These are phyloP conservation scores for Pipistrellus pipistrellus DNA, from an alignment of 2,797 vertebrate species.

Conservation along the genomic window DNA sequence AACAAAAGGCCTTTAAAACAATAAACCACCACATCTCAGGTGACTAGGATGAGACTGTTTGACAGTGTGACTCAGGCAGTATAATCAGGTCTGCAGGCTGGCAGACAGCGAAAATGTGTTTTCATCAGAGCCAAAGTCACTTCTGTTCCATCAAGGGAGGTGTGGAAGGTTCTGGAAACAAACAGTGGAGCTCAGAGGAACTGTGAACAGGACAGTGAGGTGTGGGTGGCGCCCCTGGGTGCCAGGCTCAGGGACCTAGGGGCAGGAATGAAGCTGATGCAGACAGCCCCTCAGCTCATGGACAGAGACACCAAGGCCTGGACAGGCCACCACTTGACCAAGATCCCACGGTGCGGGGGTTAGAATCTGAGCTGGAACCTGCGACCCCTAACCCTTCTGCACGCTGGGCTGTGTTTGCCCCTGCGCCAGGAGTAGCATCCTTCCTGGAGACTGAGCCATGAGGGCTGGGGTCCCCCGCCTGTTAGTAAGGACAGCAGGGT, in stretches of 20 bases:
- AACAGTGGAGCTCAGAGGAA: neutral
- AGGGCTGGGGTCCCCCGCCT: neutral
- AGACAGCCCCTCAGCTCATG: accelerated
- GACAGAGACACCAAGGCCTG: neutral
- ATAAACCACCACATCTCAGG: neutral
- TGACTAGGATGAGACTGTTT: neutral
- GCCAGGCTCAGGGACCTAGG: neutral
- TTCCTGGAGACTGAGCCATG: accelerated
- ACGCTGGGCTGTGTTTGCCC: neutral
- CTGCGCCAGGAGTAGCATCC: too few relatives aligned
- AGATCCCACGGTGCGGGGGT: accelerated
- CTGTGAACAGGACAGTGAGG: accelerated
- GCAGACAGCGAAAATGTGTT: neutral
- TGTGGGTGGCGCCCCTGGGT: accelerated
- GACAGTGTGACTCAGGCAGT: neutral
- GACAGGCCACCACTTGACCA: accelerated
- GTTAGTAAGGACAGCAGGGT: accelerated
- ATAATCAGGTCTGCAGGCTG: accelerated
- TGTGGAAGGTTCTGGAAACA: neutral
- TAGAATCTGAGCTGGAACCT: accelerated
- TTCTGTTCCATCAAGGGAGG: accelerated
- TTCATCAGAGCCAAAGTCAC: neutral
- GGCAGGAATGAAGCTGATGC: accelerated
- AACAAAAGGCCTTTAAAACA: neutral
- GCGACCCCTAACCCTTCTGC: accelerated